Conservation (phyloP, 2,113 vertebrate genomes). For the Thalassarche chlororhynchos region DNA sequence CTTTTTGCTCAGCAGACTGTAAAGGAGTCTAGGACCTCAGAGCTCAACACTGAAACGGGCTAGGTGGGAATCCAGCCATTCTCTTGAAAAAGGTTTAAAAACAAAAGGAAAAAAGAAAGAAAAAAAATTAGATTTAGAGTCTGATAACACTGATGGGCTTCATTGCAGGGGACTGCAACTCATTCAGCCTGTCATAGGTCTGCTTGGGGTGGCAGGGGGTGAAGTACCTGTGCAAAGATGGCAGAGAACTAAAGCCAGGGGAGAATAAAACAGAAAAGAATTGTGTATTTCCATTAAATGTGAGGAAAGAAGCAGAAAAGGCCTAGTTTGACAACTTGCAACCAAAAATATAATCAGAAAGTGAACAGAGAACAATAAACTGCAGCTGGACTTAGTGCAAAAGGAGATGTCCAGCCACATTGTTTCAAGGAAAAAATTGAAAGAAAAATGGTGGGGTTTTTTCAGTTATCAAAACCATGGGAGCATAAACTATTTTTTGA, state of each 20-base stretch:
- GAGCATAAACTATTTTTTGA: not conserved
- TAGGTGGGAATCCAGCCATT: not conserved
- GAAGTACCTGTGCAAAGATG: not conserved
- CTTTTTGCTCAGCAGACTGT: not conserved
- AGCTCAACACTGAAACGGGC: not conserved
- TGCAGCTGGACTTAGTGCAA: not conserved
- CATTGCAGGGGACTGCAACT: not conserved
- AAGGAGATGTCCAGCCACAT: not conserved
- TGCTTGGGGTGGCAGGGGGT: not conserved
- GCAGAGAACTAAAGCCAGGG: not conserved
- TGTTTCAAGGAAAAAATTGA: not conserved
- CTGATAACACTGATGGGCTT: not conserved
- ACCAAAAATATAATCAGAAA: not conserved
- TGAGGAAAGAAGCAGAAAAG: not conserved
- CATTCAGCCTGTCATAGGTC: not conserved
- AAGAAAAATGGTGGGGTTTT: rapidly evolving
- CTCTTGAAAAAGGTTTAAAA: not conserved
- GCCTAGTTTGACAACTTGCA: not conserved
- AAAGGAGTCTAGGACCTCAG: not conserved
- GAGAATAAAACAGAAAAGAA: not conserved
- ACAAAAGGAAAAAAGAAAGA: not conserved
- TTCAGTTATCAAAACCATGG: not conserved
- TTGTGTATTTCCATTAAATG: not conserved
- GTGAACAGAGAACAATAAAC: not conserved
- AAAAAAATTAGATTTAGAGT: not conserved